phyloP scores from a whole-genome alignment of 1,140 invertebrate genomes.

The Drosophila micromelanica region DNA sequence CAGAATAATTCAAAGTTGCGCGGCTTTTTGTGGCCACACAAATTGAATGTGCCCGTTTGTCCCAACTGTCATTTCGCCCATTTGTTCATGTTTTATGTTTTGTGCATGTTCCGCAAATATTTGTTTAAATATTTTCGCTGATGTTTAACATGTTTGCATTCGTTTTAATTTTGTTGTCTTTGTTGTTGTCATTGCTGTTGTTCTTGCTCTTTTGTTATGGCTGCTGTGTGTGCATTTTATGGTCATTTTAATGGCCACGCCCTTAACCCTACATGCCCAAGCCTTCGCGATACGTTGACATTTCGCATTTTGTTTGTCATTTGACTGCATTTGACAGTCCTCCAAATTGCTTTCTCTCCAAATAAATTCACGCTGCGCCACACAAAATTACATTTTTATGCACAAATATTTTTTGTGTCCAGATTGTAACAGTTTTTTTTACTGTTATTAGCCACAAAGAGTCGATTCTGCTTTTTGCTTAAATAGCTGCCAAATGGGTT shows the following conservation, averaged over 20 bases:
- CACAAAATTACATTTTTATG: slow-evolving; percentile 53
- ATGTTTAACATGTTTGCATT: slow-evolving; percentile 60
- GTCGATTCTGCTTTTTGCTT: background rate
- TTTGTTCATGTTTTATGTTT: slow-evolving; percentile 27
- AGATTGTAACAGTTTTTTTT: background rate
- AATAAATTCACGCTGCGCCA: slow-evolving; percentile 47
- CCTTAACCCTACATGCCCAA: background rate
- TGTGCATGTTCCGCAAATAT: slow-evolving; percentile 59
- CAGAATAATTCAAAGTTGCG: too few species aligned
- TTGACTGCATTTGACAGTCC: slow-evolving; percentile 57
- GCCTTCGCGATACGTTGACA: slow-evolving; percentile 36
- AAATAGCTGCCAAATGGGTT: background rate
- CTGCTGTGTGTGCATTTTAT: slow-evolving; percentile 50
- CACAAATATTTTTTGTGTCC: slow-evolving; percentile 22
- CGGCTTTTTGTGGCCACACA: slow-evolving; percentile 40
- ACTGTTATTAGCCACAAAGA: too few species aligned
- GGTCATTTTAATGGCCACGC: slow-evolving; percentile 43
- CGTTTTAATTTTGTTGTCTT: slow-evolving; percentile 12
- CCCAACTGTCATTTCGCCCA: slow-evolving; percentile 38
- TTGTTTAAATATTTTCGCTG: slow-evolving; percentile 63
- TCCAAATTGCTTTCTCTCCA: slow-evolving; percentile 41
- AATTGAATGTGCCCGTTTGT: slow-evolving; percentile 58
- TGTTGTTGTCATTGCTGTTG: slow-evolving; percentile 4
- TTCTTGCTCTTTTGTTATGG: slow-evolving; percentile 31
- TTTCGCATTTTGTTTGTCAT: slow-evolving; percentile 48